Conservation (phyloP, 2,113 vertebrate genomes). For the Willisornis vidua region DNA sequence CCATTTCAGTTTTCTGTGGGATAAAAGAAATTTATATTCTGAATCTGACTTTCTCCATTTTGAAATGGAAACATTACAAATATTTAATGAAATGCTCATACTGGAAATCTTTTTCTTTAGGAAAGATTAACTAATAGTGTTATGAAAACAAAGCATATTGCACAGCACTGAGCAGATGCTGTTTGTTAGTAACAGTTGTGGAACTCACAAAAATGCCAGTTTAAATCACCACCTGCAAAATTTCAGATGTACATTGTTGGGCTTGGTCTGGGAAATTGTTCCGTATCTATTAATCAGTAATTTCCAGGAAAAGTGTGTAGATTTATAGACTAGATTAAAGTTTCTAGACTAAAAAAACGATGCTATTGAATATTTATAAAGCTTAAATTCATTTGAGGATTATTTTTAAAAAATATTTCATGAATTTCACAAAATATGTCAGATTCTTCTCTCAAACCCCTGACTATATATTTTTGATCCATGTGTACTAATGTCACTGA, state of each 20-base stretch:
- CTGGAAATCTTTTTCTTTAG: neutral
- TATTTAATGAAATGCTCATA: neutral
- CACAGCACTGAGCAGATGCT: neutral
- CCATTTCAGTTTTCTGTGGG: neutral
- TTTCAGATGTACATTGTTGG: neutral
- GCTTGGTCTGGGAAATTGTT: neutral
- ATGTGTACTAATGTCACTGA: neutral
- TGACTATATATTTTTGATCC: neutral
- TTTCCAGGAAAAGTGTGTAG: neutral
- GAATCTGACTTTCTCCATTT: neutral
- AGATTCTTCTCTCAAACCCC: neutral
- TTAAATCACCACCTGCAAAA: constrained; percentile 12
- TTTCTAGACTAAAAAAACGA: neutral
- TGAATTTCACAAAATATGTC: neutral
- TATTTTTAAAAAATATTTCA: neutral
- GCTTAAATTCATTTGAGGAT: neutral
- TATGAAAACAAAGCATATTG: neutral
- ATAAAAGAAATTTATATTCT: neutral
- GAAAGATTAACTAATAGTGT: neutral
- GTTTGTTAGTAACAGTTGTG: neutral
- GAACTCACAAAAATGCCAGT: neutral
- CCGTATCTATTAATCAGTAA: neutral
- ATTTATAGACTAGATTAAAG: neutral
- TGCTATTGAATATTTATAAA: neutral
- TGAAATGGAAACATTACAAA: neutral